Evolutionary conservation across 2,797 vertebrate genomes (phyloP), one percentile per base, ranked within the genome.

Genomic region (Hyperoplus immaculatus): DNA sequence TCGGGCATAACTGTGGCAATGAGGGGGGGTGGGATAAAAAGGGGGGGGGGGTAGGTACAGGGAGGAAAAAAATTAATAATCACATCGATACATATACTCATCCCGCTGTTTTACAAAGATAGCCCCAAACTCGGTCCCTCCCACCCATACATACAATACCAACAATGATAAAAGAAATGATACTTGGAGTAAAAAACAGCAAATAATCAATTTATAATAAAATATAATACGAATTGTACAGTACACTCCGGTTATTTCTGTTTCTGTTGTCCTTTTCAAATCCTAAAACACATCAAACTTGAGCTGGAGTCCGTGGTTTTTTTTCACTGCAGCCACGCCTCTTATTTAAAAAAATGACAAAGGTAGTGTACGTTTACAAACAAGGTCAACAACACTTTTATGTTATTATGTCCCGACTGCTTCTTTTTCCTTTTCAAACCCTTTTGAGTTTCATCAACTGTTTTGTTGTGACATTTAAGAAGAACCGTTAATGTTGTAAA

Each of bases 211-310:
- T 94, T 93, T 93, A 94, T 95, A 93, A 94, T 95, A 95, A 95
- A 96, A 95, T 95, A 95, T 94, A 95, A 95, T 95, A 94, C 92
- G 90, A 93, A 94, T 94, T 95, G 91, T 96, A 96, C 94, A 95
- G 92, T 95, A 95, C 92, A 93, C 93, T 90, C 70, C 86, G 80
- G 78, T 83, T 87, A 92, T 92, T 92, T 92, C 92, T 79, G 76
- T 92, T 92, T 92, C 92, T 79, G 76, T 74, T 77, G 76, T 89
- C 75, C 83, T 84, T 85, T 79, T 81, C 71, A 86, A 79, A 86
- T 92, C 86, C 79, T 82, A 77, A 29, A 91, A 93, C 87, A 84
- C 83, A 79, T 87, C 43, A 93, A 93, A 91, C 89, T 3, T 29
- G 29, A 88, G 78, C 75, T 91, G 51, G 65, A 88, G 74, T 84